Base-by-base conservation (phyloP, 1,140 invertebrate species). In the Tetragonula clypearis region DNA sequence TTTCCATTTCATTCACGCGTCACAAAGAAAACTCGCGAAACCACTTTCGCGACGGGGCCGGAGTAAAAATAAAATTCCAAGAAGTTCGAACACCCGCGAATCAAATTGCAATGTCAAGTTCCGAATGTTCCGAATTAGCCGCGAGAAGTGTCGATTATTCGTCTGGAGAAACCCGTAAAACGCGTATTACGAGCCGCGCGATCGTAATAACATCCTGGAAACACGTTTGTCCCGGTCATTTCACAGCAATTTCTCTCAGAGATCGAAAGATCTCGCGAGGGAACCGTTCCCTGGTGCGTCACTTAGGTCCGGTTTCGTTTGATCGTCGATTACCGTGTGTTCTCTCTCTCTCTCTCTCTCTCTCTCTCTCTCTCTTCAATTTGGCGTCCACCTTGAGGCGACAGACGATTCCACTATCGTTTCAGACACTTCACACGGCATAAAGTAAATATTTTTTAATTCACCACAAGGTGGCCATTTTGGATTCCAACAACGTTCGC, bases 361-460 rank as follows among this genome's bases (percentile, higher is more conserved):
- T n/a, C n/a, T n/a, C n/a, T n/a, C n/a, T 30, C 1, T 30, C 65
- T 55, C 30, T 69, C 56, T 30, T 55, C 86, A 76, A 89, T 79
- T 79, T 87, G 87, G 73, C 49, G 88, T 89, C 88, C 78, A 89
- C 87, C 87, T 89, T 88, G 85, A 89, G 35, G 53, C 62, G 49
- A 56, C 26, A 19, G 60, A 60, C 9, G 56, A 84, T 65, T 30
- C 76, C 72, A 65, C 26, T n/a, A 41, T 41, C 41, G 41, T 62
- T 60, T 62, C 60, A 14, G 23, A 62, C 14, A 35, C 74, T 83
- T 79, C 65, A 30, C 1, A 30, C 30, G 72, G 71, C 78, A n/a
- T 62, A 62, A 9, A 14, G 72, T 53, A 80, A 55, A 66, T 26
- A 65, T 55, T 85, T 76, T 76, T 87, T 73, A 62, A 71, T 78